These are phyloP conservation scores for Dicroscelio sp. DNA, from an alignment of 2,888 invertebrate species.

Conservation along the genomic window DNA sequence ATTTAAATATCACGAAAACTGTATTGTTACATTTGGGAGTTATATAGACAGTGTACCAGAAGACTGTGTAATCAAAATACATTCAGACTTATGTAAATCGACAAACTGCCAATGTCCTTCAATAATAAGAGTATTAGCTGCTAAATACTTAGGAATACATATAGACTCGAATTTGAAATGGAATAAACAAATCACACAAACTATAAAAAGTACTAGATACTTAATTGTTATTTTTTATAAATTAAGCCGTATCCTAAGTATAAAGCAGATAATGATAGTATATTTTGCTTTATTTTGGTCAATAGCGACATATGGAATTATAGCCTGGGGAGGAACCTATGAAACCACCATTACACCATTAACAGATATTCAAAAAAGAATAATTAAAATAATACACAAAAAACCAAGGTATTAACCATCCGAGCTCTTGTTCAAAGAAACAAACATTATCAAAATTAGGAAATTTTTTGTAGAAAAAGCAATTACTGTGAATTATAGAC, in stretches of 20 bases:
- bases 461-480: conserved; percentile 4
- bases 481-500: not conserved
- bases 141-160: conserved; percentile 17
- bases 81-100: not conserved
- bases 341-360: not conserved
- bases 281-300: conserved; percentile 26
- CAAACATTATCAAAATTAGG: not conserved
- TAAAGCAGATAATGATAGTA: too few relatives aligned
- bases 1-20: not conserved
- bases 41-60: not conserved
- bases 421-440: not conserved
- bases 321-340: conserved; percentile 15
- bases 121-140: not conserved
- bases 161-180: conserved; percentile 12
- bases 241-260: not conserved
- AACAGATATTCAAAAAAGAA: conserved; percentile 29
- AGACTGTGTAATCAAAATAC: not conserved
- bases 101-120: not conserved
- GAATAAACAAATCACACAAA: not conserved
- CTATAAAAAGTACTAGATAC: not conserved
- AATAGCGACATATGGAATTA: not conserved
- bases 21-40: not conserved
- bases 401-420: not conserved
- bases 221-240: conserved; percentile 7
- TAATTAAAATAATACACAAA: conserved; percentile 1